phyloP scores from a whole-genome alignment of 2,797 vertebrate genomes.

The Echiichthys vipera region DNA sequence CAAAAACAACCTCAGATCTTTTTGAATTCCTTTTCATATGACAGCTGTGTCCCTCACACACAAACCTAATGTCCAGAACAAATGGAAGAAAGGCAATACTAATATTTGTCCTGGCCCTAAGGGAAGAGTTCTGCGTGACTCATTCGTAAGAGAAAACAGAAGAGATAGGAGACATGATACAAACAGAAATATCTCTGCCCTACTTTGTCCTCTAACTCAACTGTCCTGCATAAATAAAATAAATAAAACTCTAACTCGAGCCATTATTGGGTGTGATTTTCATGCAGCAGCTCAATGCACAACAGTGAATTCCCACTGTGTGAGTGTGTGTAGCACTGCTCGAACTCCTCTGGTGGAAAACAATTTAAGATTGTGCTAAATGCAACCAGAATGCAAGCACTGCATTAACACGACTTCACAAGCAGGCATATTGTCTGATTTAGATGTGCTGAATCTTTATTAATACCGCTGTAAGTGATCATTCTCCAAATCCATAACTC shows the following conservation, averaged over 20 bases:
- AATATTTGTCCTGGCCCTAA: slow-evolving; percentile 30
- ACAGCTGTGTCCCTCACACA: not conserved
- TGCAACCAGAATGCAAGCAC: not conserved
- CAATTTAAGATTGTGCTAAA: slow-evolving; percentile 9
- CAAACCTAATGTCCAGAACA: not conserved
- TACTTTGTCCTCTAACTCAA: slow-evolving; percentile 15
- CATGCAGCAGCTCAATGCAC: not conserved
- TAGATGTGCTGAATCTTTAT: too few species aligned
- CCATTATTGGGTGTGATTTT: slow-evolving; percentile 14
- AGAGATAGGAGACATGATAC: slow-evolving; percentile 19
- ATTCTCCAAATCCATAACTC: too few species aligned
- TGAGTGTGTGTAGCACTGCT: not conserved
- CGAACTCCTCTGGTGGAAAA: slow-evolving; percentile 13
- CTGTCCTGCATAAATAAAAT: slow-evolving; percentile 2
- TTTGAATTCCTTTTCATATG: not conserved
- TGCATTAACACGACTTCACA: not conserved
- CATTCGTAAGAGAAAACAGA: slow-evolving; percentile 26
- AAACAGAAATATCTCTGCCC: slow-evolving; percentile 9
- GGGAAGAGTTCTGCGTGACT: slow-evolving; percentile 22
- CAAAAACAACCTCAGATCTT: not conserved
- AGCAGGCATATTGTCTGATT: not conserved
- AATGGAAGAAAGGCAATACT: slow-evolving; percentile 7
- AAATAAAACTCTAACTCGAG: slow-evolving; percentile 3
- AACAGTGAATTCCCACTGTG: slow-evolving; percentile 4
- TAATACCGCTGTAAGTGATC: too few species aligned